Evolutionary conservation across 2,888 invertebrate genomes (phyloP), one percentile per base, ranked within the genome.

Genomic region (Parapristionchus giblindavisi): DNA sequence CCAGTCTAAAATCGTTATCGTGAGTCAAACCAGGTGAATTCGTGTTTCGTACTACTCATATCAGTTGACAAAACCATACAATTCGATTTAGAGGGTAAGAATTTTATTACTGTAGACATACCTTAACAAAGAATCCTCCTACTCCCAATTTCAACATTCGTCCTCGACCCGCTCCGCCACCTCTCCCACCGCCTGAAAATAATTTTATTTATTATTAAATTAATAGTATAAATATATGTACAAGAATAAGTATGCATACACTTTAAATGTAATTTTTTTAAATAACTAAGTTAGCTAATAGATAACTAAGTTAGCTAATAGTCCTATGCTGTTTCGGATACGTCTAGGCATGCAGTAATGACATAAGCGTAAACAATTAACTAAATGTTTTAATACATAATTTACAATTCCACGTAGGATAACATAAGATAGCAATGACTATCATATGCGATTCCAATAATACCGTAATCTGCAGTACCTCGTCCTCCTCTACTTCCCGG

Each of bases 51-150:
- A 17, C 43, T 43, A 17, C 43, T 17, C 8, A 54, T 54, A 5
- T 1, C 32, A 58, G 6, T 34, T 58, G 1, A 14, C 34, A 34
- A 21, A 58, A 1, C 8, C 17, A 11, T 58, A 1, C 14, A 21
- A n/a, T 61, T 38, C n/a, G 27, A 14, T 54, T 27, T 29, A 24
- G 40, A n/a, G n/a, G n/a, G n/a, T n/a, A n/a, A 27, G 27, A 0
- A 65, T 43, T 54, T 6, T 29, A 48, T 5, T 56, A 71, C 56
- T 6, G 34, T 21, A 77, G 32, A 11, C 32, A 77, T 76, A 34
- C 79, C 76, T 79, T 82, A 2, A 85, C 85, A 65, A 83, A 79
- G 80, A 87, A 88, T 1, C 88, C 88, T 21, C 88, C 88, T 43
- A 88, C 81, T 36, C 88, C 87, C 11, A 85, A 52, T 38, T 81